phyloP scores from a whole-genome alignment of 2,888 invertebrate genomes.

The Andrena marginata region DNA sequence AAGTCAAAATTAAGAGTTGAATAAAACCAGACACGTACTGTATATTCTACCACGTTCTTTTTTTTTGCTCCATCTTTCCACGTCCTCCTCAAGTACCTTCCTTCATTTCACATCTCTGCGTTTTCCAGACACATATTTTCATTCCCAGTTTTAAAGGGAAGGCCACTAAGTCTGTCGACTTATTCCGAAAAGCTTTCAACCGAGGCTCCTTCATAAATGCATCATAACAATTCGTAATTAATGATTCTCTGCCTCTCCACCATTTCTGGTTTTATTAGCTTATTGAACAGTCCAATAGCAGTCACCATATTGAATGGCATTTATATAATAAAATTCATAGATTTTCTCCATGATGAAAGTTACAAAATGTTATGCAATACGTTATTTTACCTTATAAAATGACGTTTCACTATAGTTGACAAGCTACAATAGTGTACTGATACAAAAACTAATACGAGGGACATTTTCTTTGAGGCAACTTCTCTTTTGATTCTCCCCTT shows the following conservation, averaged over 20 bases:
- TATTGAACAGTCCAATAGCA: too few species aligned
- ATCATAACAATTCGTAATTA: neutral
- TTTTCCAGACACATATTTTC: neutral
- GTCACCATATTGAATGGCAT: too few species aligned
- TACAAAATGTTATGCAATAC: too few species aligned
- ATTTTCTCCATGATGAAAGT: too few species aligned
- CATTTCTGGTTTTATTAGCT: too few species aligned
- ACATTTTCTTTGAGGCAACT: too few species aligned
- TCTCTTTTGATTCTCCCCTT: too few species aligned
- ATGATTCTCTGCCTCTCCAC: neutral
- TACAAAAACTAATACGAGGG: too few species aligned
- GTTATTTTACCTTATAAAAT: too few species aligned
- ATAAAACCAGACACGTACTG: neutral
- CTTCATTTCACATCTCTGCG: neutral
- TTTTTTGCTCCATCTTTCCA: neutral
- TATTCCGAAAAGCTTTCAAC: neutral
- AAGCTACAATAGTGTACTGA: too few species aligned
- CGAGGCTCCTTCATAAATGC: neutral
- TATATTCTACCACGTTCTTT: neutral
- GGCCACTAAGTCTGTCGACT: neutral
- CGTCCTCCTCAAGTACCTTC: neutral
- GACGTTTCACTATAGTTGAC: too few species aligned
- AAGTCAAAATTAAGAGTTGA: slow-evolving; percentile 19
- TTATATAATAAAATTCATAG: too few species aligned
- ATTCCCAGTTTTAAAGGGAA: neutral